phyloP scores from a whole-genome alignment of 2,113 vertebrate species.

The Siniperca chuatsi region DNA sequence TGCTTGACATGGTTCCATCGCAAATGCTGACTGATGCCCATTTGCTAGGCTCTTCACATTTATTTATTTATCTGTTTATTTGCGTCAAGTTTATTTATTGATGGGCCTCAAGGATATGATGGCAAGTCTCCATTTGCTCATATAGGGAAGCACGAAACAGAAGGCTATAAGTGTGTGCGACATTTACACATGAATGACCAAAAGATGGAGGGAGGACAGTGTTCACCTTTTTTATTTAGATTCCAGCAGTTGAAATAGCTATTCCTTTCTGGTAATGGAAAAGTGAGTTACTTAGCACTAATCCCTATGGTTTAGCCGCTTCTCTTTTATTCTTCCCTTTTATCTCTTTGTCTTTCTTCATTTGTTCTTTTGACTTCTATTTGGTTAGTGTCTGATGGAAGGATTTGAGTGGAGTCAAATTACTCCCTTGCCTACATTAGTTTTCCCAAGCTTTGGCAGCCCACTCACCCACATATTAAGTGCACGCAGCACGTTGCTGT shows the following conservation, averaged over 20 bases:
- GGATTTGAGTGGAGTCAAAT: slow-evolving; percentile 72
- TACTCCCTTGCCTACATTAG: slow-evolving; percentile 52
- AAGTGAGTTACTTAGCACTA: slow-evolving; percentile 81
- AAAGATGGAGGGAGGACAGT: slow-evolving; percentile 41
- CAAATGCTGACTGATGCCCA: slow-evolving; percentile 83
- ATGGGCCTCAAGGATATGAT: slow-evolving; percentile 75
- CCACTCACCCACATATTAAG: slow-evolving; percentile 50
- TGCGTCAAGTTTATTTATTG: slow-evolving; percentile 84
- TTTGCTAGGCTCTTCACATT: slow-evolving; percentile 78
- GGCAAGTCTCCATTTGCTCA: slow-evolving; percentile 78
- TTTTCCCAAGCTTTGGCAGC: slow-evolving; percentile 47
- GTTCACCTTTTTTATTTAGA: slow-evolving; percentile 78
- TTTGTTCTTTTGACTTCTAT: slow-evolving; percentile 68
- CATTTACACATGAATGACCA: slow-evolving; percentile 69
- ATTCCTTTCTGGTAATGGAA: slow-evolving; percentile 80
- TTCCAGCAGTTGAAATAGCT: slow-evolving; percentile 73
- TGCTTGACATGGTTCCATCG: slow-evolving; percentile 80
- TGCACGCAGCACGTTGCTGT: slow-evolving; percentile 27
- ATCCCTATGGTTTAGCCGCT: slow-evolving; percentile 77
- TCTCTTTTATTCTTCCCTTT: slow-evolving; percentile 55
- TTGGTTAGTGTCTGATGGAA: slow-evolving; percentile 69
- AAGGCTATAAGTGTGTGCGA: slow-evolving; percentile 41
- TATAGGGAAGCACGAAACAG: slow-evolving; percentile 23
- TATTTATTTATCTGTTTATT: slow-evolving; percentile 89
- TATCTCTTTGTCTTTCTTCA: slow-evolving; percentile 57